phyloP scores from a whole-genome alignment of 53 echinoderm and acorn worm genomes.

The Henricia sp. region DNA sequence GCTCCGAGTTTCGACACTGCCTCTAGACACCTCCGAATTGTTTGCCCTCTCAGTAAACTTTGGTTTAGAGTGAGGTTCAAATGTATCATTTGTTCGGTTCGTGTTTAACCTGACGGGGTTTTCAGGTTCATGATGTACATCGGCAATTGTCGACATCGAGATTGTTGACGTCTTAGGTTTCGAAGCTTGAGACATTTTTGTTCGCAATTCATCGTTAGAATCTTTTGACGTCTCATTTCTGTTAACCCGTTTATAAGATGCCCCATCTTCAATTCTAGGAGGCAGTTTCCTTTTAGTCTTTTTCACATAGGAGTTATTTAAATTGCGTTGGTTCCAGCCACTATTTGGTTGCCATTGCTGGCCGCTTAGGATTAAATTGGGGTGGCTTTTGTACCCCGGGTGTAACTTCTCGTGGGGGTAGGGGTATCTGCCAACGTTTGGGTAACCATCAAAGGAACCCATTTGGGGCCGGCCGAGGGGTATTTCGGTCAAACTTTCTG shows the following conservation, averaged over 20 bases:
- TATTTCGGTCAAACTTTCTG: slow-evolving; percentile 89
- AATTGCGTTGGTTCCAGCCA: not conserved
- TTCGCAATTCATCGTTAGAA: slow-evolving; percentile 7
- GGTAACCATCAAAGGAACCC: slow-evolving; percentile 34
- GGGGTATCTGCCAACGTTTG: not conserved
- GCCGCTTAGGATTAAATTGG: slow-evolving; percentile 22
- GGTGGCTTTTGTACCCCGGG: slow-evolving; percentile 26
- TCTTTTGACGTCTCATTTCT: slow-evolving; percentile 1
- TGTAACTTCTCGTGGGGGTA: slow-evolving; percentile 19
- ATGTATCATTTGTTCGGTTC: not conserved
- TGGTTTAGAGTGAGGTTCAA: not conserved
- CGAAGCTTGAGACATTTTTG: too few species aligned
- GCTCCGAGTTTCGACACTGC: not conserved
- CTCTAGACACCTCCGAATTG: not conserved
- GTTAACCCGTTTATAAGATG: not conserved
- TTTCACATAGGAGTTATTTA: slow-evolving; percentile 5
- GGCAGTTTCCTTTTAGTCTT: slow-evolving; percentile 10
- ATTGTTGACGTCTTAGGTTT: not conserved
- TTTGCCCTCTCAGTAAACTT: not conserved
- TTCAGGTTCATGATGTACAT: slow-evolving; percentile 11
- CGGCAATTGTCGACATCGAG: slow-evolving; percentile 20
- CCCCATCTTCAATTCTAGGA: not conserved
- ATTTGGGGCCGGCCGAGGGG: slow-evolving; percentile 37
- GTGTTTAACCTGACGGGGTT: not conserved
- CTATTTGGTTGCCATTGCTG: slow-evolving; percentile 7